Base-by-base conservation (phyloP, 2,113 vertebrate genomes). In the Epinephelus moara region DNA sequence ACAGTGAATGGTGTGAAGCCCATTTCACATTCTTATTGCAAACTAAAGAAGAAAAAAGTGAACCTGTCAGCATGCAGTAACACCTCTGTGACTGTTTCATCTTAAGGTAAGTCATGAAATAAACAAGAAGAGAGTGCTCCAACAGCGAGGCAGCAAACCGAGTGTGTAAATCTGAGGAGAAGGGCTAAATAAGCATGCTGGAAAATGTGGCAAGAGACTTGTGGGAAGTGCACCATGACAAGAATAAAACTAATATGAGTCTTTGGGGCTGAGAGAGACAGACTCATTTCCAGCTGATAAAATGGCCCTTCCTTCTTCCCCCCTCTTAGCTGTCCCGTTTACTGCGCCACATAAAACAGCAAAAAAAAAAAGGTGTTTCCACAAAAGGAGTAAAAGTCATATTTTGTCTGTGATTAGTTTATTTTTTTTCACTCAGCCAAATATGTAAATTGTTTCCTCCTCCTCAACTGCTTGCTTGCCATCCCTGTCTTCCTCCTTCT, bases 251-350 rank as follows among this genome's bases (percentile, higher is more conserved):
- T 45, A 70, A 85, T 63, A 75, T 45, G 81, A 85, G 81, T 81
- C 75, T 82, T 74, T 33, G 52, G 83, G 76, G 74, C 86, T 21
- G 55, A 61, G 19, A 80, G 72, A 76, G 55, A 81, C 56, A 50
- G 75, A 74, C 60, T 81, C 21, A 73, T 87, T 91, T 88, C 69
- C 86, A 81, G 73, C 76, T 81, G 85, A 92, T 86, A 42, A 92
- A 92, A 87, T 14, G 63, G 62, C 68, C 72, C 42, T 88, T 82
- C 50, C 71, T 49, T 6, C 40, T 76, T 53, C 37, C 23, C 25
- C 63, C 66, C 74, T 45, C 61, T 81, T 72, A 55, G 73, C 49
- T 66, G 69, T 80, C 62, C 42, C 59, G 47, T 93, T 91, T 90
- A 88, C 62, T 78, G 74, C 49, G 2, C 67, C 52, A 13, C 83